These are phyloP conservation scores for Dicrurus megarhynchus DNA, from an alignment of 2,113 vertebrate genomes.

Conservation along the genomic window DNA sequence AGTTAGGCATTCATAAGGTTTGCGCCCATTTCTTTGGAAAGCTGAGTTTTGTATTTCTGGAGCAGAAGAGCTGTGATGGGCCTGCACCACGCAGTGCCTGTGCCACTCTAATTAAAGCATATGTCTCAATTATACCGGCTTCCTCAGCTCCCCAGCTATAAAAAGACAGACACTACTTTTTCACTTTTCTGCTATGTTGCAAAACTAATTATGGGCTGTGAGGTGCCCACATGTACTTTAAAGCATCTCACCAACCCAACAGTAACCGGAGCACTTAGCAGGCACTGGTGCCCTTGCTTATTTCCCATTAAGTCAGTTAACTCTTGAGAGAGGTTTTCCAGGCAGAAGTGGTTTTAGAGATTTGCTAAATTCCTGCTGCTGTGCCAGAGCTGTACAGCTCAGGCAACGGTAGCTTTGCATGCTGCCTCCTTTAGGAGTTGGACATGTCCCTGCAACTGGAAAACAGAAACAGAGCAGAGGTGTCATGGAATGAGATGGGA, in stretches of 20 bases:
- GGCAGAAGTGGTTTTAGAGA: neutral
- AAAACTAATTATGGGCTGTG: constrained; percentile 8
- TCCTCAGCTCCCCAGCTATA: neutral
- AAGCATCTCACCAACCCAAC: neutral
- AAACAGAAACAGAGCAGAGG: neutral
- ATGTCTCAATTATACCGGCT: neutral
- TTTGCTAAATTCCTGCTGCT: neutral
- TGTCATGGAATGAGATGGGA: neutral
- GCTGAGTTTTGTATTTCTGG: neutral
- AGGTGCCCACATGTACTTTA: neutral
- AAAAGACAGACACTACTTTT: neutral
- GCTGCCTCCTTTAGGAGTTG: neutral
- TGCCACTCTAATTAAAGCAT: constrained; percentile 8
- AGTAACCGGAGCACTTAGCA: neutral
- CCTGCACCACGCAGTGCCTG: neutral
- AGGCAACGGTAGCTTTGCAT: neutral
- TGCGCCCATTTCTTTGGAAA: neutral
- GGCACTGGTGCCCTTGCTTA: neutral
- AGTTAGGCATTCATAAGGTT: neutral
- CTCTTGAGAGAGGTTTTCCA: neutral
- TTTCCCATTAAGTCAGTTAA: neutral
- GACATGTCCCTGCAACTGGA: neutral
- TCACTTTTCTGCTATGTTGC: neutral
- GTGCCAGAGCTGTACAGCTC: neutral
- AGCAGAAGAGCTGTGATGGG: neutral